Evolutionary conservation across 2,797 vertebrate species (phyloP), one percentile per base, ranked within the genome.

Genomic region (Gephyroberyx darwinii): DNA sequence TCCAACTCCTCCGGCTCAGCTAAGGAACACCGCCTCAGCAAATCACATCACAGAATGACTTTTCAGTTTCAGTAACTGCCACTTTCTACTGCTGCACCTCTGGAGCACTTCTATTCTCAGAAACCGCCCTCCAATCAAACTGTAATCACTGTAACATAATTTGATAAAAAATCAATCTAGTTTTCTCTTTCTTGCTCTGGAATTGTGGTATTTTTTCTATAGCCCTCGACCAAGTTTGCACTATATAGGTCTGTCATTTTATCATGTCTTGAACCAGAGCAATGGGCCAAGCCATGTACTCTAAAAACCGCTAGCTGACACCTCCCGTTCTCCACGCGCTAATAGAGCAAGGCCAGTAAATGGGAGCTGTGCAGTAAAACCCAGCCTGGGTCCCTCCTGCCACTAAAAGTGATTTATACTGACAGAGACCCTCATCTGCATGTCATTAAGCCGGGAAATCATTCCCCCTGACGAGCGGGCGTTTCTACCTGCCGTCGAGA

Each of bases 321-420:
- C 63, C 85, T 81, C 55, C 57, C 4, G 1, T 50, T 75, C 71
- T 78, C 70, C 58, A 50, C 22, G 68, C 71, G 51, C 85, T 79
- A 88, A 80, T 77, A 77, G 86, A 88, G 82, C 71, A 71, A 73
- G 84, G 79, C 85, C 75, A 80, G 85, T 87, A 88, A 90, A 91
- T 19, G 56, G 61, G 71, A 68, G 83, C 77, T 74, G 71, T 85
- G 82, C 80, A 85, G 85, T 93, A 91, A 93, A 93, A 90, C 60
- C 48, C 60, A 65, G 47, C 64, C 77, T 60, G 35, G 70, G 73
- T 93, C 91, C 93, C 92, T 89, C 91, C 94, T 90, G 93, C 92
- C 94, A 93, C 93, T 96, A 96, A 96, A 96, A 95, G 93, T 96
- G 97, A 98, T 98, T 97, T 96, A 97, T 93, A 92, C 92, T 91